These are phyloP conservation scores for Platycnemis pennipes DNA, from an alignment of 2,888 invertebrate genomes.

Conservation along the genomic window DNA sequence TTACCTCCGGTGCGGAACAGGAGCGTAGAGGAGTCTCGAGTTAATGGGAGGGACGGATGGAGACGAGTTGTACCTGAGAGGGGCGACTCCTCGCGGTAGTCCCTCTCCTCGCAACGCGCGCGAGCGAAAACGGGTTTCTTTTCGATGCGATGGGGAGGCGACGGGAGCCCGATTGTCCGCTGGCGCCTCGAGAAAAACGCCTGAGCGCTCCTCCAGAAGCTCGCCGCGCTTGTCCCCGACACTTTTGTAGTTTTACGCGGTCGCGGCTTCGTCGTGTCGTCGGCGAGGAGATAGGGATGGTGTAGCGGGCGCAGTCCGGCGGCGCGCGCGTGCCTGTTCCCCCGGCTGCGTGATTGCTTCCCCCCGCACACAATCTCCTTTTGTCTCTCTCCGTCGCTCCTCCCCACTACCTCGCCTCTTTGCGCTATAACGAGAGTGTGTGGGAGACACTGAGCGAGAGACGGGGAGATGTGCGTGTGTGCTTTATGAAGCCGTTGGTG, in stretches of 20 bases:
- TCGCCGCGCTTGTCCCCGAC: not conserved
- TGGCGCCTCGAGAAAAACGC: not conserved
- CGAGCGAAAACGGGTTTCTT: not conserved
- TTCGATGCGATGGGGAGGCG: not conserved
- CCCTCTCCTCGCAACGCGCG: not conserved
- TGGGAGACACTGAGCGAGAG: not conserved
- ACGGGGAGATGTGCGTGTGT: not conserved
- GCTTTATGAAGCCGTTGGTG: conserved; percentile 16
- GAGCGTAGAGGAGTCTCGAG: not conserved
- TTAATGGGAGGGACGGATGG: not conserved
- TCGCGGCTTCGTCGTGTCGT: not conserved
- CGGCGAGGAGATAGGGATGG: not conserved
- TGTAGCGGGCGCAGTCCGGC: not conserved
- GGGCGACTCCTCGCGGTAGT: not conserved
- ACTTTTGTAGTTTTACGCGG: not conserved
- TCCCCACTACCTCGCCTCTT: not conserved
- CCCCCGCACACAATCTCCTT: not conserved
- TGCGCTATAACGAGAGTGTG: not conserved
- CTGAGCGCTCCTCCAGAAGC: not conserved
- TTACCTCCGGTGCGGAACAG: not conserved
- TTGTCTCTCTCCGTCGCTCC: not conserved
- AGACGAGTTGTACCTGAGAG: not conserved
- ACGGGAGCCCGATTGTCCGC: not conserved
- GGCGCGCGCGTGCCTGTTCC: not conserved
- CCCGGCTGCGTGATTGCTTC: not conserved